A percentile compares a stretch with the other conserved stretches of the same genome.
These are phyloP conservation scores for Heterodera carotae DNA, from an alignment of 1,140 invertebrate genomes.

Conservation along the genomic window DNA sequence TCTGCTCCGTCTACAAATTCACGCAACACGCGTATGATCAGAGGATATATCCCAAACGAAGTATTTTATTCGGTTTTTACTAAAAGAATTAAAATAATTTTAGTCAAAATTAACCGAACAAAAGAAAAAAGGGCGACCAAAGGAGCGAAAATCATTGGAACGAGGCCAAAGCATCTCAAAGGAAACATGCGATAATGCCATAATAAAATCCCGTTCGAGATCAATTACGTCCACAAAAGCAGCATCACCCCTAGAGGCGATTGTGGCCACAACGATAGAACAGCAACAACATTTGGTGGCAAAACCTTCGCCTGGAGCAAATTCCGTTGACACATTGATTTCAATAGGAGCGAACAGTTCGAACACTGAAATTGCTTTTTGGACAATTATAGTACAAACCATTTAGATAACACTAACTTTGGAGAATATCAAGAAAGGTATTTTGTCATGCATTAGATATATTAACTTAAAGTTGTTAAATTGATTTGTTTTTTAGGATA, in stretches of 20 bases:
- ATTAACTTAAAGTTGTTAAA: too few relatives aligned
- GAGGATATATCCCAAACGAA: not conserved
- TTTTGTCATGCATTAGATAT: too few relatives aligned
- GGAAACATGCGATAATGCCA: not conserved
- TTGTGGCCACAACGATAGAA: not conserved
- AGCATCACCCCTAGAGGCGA: not conserved
- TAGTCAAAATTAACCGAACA: not conserved
- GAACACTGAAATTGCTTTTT: too few relatives aligned
- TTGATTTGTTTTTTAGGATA: not conserved
- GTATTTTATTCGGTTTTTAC: not conserved
- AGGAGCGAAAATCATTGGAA: not conserved
- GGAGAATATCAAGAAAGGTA: too few relatives aligned
- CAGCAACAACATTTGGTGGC: not conserved
- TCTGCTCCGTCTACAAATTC: slow-evolving; percentile 14
- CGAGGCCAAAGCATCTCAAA: not conserved
- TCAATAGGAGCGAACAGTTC: too few relatives aligned
- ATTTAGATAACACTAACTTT: not conserved
- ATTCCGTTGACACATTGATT: too few relatives aligned
- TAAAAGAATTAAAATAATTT: not conserved
- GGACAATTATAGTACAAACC: not conserved
- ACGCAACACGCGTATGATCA: slow-evolving; percentile 31
- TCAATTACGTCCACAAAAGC: not conserved
- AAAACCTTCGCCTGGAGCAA: not conserved
- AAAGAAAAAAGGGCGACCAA: not conserved
- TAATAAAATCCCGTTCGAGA: not conserved